These are phyloP conservation scores for Leptonema lineaticorne DNA, from an alignment of 1,140 invertebrate genomes.

Conservation along the genomic window DNA sequence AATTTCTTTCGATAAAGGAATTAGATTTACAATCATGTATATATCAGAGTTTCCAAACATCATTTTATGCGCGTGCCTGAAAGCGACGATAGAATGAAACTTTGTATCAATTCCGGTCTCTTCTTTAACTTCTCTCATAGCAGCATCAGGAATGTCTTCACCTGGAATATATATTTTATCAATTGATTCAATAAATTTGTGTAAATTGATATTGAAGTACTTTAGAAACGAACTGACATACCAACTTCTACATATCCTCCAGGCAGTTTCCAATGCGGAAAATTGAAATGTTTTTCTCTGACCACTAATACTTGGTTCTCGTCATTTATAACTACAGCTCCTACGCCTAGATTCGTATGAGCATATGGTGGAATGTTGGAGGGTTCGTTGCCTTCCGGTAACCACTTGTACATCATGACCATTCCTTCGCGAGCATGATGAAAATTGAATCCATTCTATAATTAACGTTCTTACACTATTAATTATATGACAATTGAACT, in stretches of 20 bases:
- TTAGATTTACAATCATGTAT: slow-evolving; percentile 75
- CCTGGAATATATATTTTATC: slow-evolving; percentile 55
- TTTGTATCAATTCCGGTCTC: slow-evolving; percentile 80
- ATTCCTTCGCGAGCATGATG: slow-evolving; percentile 81
- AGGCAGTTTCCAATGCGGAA: slow-evolving; percentile 83
- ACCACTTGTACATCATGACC: slow-evolving; percentile 80
- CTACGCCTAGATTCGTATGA: slow-evolving; percentile 86
- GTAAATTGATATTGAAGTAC: too few species aligned
- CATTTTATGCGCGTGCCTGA: slow-evolving; percentile 71
- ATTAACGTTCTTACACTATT: too few species aligned
- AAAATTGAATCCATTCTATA: slow-evolving; percentile 78
- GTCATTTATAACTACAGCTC: slow-evolving; percentile 80
- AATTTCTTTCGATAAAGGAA: slow-evolving; percentile 66
- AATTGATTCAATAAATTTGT: neutral
- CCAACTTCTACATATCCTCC: slow-evolving; percentile 87
- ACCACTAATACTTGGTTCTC: slow-evolving; percentile 75
- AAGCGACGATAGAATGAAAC: slow-evolving; percentile 74
- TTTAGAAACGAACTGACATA: too few species aligned
- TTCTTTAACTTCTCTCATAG: slow-evolving; percentile 82
- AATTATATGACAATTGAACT: neutral
- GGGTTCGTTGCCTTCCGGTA: slow-evolving; percentile 61
- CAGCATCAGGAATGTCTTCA: slow-evolving; percentile 78
- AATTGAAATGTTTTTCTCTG: slow-evolving; percentile 69
- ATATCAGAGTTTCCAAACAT: slow-evolving; percentile 83
- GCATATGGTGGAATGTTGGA: slow-evolving; percentile 78